Evolutionary conservation across 2,797 vertebrate species (phyloP).

Genomic region (Sphaeramia orbicularis): DNA sequence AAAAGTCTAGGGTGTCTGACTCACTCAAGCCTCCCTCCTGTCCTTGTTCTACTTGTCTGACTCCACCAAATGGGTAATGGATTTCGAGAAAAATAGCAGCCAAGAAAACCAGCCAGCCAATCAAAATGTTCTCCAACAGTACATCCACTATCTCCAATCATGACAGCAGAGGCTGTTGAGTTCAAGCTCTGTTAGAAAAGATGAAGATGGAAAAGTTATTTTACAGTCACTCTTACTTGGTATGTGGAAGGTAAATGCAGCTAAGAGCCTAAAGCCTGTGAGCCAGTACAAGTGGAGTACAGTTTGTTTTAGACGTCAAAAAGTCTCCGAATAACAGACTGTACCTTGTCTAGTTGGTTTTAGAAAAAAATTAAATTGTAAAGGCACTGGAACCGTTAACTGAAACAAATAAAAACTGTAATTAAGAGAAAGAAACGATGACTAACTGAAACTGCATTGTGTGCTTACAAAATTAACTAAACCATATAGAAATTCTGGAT

Average conservation of each 20-base stretch:
- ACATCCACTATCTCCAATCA: conserved; percentile 28
- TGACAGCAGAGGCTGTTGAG: conserved; percentile 28
- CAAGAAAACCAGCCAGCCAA: conserved; percentile 61
- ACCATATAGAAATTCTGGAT: no score
- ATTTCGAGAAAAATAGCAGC: conserved; percentile 59
- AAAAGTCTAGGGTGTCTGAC: conserved; percentile 48
- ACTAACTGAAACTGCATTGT: no score
- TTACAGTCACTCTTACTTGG: neutral
- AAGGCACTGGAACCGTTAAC: neutral
- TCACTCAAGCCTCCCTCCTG: conserved; percentile 53
- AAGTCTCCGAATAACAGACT: neutral
- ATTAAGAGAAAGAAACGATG: no score
- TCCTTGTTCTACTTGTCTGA: conserved; percentile 63
- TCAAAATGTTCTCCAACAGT: conserved; percentile 43
- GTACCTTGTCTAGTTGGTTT: no score
- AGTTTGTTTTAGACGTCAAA: neutral
- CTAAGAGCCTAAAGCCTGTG: neutral
- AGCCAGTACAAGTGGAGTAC: no score
- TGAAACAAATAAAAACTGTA: no score
- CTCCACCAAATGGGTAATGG: conserved; percentile 58
- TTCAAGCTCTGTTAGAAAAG: conserved; percentile 16
- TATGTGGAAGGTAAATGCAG: neutral
- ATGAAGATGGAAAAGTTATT: conserved; percentile 21
- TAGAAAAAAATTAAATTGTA: no score
- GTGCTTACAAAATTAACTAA: no score